Percentiles rank a stretch among this genome's conserved stretches.
Conservation (phyloP, 2,113 vertebrate genomes). For the Cynocephalus volans region DNA sequence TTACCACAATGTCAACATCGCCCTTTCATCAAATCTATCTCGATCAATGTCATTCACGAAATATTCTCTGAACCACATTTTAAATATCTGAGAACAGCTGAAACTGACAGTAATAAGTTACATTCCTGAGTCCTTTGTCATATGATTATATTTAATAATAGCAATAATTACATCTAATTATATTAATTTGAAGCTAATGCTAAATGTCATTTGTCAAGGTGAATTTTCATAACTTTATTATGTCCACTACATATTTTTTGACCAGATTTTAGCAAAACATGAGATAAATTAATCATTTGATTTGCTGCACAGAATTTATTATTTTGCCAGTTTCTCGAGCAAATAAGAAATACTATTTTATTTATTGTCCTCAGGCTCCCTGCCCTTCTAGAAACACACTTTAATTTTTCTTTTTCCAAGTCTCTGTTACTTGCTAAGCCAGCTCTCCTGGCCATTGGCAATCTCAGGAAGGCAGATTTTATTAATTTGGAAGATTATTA, state of each 20-base stretch:
- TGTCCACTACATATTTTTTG: constrained; percentile 8
- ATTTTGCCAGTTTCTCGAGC: not conserved
- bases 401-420: not conserved
- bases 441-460: not conserved
- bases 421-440: not conserved
- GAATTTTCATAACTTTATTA: constrained; percentile 58
- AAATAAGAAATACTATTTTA: constrained; percentile 3
- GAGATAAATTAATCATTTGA: constrained; percentile 38
- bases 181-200: constrained; percentile 47
- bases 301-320: constrained; percentile 28
- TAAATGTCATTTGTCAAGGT: constrained; percentile 52
- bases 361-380: constrained; percentile 4
- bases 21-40: not conserved
- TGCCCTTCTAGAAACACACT: not conserved
- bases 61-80: not conserved
- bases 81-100: not conserved
- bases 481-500: not conserved
- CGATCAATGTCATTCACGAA: not conserved
- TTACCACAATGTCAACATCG: not conserved
- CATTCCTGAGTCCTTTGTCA: not conserved
- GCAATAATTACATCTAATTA: constrained; percentile 19
- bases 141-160: constrained; percentile 22
- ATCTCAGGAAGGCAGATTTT: not conserved
- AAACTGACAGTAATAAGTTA: not conserved
- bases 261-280: constrained; percentile 15